Evolutionary conservation across 2,888 invertebrate genomes (phyloP), one percentile per base, ranked within the genome.

Genomic region (Drosophila neonasuta): DNA sequence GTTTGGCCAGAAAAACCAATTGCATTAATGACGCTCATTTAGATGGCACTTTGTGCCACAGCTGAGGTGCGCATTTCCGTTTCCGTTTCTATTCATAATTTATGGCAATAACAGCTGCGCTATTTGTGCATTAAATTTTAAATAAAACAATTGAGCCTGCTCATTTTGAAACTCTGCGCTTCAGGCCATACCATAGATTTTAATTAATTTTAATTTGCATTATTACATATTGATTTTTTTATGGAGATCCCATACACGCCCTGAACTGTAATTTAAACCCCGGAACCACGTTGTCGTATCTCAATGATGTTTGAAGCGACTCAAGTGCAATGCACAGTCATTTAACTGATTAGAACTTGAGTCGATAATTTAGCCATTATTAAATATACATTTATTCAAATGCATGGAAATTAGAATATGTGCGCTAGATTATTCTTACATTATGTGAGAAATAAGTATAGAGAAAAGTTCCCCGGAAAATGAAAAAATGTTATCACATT

Each of bases 1-100:
- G 41, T 50, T 62, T 62, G 54, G 50, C 32, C 48, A 42, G 62
- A 77, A 76, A 76, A 68, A 73, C 59, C 65, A 71, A 73, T 86
- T 68, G 77, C 66, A 73, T 77, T 79, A 70, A 68, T 56, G 61
- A 45, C 50, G 61, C 71, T 52, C 42, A 61, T 58, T 62, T 64
- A 34, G 54, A 39, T 44, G 54, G 60, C 64, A 66, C 54, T 69
- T 69, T 55, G 32, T 41, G 55, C 32, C 24, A 24, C 30, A 30
- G 34, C 44, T 30, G 52, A 51, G 58, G 34, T 44, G 58, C 54
- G 39, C 48, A 63, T 45, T 69, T 78, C 71, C 85, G 68, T 55
- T 79, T 66, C 68, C 64, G 78, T 30, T 30, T 55, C 17, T 13
- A 17, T 15, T 15, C 61, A 42, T 15, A 24, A 20, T 20, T n/a